phyloP scores from a whole-genome alignment of 2,888 invertebrate species.

The Formica aserva region DNA sequence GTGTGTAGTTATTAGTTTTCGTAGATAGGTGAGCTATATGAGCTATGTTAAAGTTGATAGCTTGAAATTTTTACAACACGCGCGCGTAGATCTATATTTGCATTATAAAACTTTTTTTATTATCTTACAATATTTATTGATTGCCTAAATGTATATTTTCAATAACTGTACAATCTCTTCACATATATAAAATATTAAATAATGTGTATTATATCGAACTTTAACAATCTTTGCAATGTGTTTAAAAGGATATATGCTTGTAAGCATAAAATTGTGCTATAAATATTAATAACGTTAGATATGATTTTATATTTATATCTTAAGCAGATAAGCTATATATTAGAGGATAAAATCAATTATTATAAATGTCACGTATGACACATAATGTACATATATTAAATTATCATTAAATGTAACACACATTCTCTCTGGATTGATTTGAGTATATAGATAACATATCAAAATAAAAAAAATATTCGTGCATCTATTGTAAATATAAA shows the following conservation, averaged over 20 bases:
- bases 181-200: not conserved
- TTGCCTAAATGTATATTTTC: not conserved
- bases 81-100: not conserved
- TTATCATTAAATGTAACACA: constrained; percentile 9
- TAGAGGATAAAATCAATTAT: constrained; percentile 16
- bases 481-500: constrained; percentile 21
- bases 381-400: not conserved
- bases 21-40: not conserved
- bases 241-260: not conserved
- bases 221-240: not conserved
- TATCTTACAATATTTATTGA: not conserved
- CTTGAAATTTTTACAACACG: not conserved
- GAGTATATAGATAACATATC: not conserved
- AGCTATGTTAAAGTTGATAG: not conserved
- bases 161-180: not conserved
- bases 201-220: not conserved
- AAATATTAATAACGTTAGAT: not conserved
- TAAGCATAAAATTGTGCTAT: not conserved
- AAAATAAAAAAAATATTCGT: constrained; percentile 24
- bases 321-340: not conserved
- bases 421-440: constrained; percentile 12
- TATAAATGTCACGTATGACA: not conserved
- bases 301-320: not conserved
- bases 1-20: not conserved
- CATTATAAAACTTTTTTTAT: not conserved